A percentile compares a stretch with the other conserved stretches of the same genome.
Conservation (phyloP, 2,888 invertebrate genomes). For the Lithosia quadra region DNA sequence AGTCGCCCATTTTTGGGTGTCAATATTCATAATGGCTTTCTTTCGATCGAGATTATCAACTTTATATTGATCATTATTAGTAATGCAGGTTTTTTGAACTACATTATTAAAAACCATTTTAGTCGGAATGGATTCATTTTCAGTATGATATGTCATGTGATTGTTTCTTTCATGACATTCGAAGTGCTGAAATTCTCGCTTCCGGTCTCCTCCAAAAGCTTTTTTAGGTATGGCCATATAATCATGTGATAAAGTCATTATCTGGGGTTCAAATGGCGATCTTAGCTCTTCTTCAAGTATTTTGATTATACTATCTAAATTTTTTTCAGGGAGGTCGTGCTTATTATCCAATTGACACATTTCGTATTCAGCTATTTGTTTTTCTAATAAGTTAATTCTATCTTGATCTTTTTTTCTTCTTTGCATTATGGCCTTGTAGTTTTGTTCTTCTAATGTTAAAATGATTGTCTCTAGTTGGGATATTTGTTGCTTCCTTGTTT, state of each 20-base stretch:
- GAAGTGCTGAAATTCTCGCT: conserved; percentile 43
- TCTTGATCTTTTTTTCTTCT: conserved; percentile 70
- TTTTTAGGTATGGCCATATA: conserved; percentile 40
- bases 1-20: conserved; percentile 58
- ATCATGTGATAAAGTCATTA: conserved; percentile 41
- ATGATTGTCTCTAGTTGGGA: conserved; percentile 76
- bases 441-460: conserved; percentile 74
- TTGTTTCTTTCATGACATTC: conserved; percentile 48
- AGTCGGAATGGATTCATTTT: conserved; percentile 57
- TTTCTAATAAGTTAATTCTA: conserved; percentile 63
- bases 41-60: conserved; percentile 64
- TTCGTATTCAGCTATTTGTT: conserved; percentile 66
- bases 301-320: conserved; percentile 75
- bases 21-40: conserved; percentile 63
- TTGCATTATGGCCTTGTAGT: conserved; percentile 60
- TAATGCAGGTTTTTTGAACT: conserved; percentile 59
- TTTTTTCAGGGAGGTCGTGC: conserved; percentile 62
- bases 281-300: conserved; percentile 78
- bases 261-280: conserved; percentile 56
- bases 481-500: conserved; percentile 68
- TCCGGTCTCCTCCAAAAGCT: conserved; percentile 45
- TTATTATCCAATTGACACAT: conserved; percentile 53
- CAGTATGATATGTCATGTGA: conserved; percentile 38
- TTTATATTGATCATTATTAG: conserved; percentile 53
- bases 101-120: conserved; percentile 65